These are phyloP conservation scores for Neodon shergylaensis DNA, from an alignment of 2,113 vertebrate genomes.

Conservation along the genomic window DNA sequence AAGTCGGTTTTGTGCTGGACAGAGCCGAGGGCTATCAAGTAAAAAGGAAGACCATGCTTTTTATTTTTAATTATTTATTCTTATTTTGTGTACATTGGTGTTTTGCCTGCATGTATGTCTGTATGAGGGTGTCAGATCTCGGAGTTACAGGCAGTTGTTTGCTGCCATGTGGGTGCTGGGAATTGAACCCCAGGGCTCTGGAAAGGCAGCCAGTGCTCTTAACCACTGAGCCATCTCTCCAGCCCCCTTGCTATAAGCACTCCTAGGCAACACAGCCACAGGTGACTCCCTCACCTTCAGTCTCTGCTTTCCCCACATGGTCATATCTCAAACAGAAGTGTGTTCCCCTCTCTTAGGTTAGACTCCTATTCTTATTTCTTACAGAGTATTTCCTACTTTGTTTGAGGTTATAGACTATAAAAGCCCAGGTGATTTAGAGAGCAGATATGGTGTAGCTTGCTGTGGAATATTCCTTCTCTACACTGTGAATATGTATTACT, in stretches of 20 bases:
- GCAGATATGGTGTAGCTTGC: not conserved
- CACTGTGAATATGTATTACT: too few relatives aligned
- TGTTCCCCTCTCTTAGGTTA: not conserved
- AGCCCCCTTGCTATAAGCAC: not conserved
- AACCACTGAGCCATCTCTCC: too few relatives aligned
- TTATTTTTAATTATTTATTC: too few relatives aligned
- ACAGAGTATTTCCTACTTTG: not conserved
- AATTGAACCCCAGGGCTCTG: too few relatives aligned
- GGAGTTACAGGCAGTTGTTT: too few relatives aligned
- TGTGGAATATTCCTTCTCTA: too few relatives aligned
- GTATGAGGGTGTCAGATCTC: too few relatives aligned
- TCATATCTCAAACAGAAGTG: not conserved
- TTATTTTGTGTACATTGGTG: too few relatives aligned
- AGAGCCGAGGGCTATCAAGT: not conserved
- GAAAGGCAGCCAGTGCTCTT: too few relatives aligned
- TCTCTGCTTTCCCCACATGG: not conserved
- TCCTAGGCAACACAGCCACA: not conserved
- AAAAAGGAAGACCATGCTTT: not conserved
- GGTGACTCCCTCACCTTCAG: not conserved
- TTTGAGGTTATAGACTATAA: constrained; percentile 5
- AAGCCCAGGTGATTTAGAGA: not conserved
- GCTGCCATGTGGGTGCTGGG: too few relatives aligned
- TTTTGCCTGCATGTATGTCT: too few relatives aligned
- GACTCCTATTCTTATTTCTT: constrained; percentile 20
- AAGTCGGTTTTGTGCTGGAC: not conserved